Conservation (phyloP, 2,113 vertebrate species). For the Potamarius usumacintae region DNA sequence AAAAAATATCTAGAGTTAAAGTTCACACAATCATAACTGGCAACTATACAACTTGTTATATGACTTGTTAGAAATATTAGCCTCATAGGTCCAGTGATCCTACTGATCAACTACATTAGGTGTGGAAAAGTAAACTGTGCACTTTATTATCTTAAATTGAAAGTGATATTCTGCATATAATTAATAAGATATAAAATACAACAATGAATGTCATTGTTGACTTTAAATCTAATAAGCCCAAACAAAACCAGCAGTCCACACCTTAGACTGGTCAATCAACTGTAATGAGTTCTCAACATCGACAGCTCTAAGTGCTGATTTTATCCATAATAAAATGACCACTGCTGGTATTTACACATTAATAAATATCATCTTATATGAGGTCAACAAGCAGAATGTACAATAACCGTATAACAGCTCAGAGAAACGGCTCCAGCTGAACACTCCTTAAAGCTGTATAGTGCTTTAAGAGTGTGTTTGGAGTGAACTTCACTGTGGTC, state of each 20-base stretch:
- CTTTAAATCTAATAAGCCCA: background rate
- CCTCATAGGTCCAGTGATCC: background rate
- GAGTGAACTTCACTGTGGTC: background rate
- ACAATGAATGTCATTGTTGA: background rate
- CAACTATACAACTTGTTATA: background rate
- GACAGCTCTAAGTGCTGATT: background rate
- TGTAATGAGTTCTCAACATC: background rate
- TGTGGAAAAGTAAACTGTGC: too few species aligned
- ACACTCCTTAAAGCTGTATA: background rate
- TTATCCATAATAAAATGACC: background rate
- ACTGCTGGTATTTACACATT: background rate
- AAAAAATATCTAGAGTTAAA: too few species aligned
- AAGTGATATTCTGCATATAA: too few species aligned
- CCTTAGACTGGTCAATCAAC: background rate
- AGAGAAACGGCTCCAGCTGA: background rate
- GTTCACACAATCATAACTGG: too few species aligned
- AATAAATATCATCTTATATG: background rate
- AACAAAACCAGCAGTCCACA: background rate
- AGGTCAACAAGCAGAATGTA: background rate
- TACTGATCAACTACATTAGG: background rate
- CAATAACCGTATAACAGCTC: background rate
- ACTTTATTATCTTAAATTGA: too few species aligned
- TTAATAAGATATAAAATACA: background rate
- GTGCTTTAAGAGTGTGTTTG: background rate
- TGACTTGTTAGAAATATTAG: background rate